Conservation (phyloP, 2,888 invertebrate genomes). For the Oxyteleia sp. region DNA sequence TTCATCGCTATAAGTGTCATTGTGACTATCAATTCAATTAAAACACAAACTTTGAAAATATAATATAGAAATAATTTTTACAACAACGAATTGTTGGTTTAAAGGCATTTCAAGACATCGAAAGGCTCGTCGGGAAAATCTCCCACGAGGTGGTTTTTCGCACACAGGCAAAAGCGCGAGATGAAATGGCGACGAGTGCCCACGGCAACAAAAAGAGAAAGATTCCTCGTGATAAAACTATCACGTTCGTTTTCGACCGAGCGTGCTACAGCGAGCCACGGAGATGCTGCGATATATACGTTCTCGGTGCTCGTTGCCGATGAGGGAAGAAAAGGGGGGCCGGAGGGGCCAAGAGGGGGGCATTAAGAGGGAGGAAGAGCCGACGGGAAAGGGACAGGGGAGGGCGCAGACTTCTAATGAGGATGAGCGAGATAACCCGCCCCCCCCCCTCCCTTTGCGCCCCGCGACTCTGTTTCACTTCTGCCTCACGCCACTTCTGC, state of each 20-base stretch:
- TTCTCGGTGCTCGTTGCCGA: conserved; percentile 62
- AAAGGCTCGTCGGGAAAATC: conserved; percentile 63
- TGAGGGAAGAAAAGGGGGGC: conserved; percentile 76
- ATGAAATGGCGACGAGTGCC: conserved; percentile 73
- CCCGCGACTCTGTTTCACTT: too few relatives aligned
- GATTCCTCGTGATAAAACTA: conserved; percentile 72
- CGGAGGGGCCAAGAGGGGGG: conserved; percentile 40
- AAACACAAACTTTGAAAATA: too few relatives aligned
- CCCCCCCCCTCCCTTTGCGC: too few relatives aligned
- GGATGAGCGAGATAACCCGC: conserved; percentile 85
- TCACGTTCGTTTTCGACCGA: conserved; percentile 63
- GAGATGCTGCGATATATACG: conserved; percentile 77
- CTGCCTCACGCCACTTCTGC: too few relatives aligned
- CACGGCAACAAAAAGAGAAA: conserved; percentile 73
- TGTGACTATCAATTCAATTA: too few relatives aligned
- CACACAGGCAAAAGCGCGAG: conserved; percentile 53
- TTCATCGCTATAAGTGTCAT: too few relatives aligned
- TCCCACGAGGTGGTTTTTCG: conserved; percentile 68
- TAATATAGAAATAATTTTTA: too few relatives aligned
- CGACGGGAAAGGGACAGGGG: conserved; percentile 76
- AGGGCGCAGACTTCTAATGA: conserved; percentile 83
- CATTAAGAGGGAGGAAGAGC: conserved; percentile 63
- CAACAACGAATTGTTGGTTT: conserved; percentile 30
- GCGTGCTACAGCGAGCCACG: conserved; percentile 65
- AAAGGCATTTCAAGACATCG: conserved; percentile 28